Evolutionary conservation across 2,797 vertebrate species (phyloP).

Genomic region (Scomberomorus guttatus): DNA sequence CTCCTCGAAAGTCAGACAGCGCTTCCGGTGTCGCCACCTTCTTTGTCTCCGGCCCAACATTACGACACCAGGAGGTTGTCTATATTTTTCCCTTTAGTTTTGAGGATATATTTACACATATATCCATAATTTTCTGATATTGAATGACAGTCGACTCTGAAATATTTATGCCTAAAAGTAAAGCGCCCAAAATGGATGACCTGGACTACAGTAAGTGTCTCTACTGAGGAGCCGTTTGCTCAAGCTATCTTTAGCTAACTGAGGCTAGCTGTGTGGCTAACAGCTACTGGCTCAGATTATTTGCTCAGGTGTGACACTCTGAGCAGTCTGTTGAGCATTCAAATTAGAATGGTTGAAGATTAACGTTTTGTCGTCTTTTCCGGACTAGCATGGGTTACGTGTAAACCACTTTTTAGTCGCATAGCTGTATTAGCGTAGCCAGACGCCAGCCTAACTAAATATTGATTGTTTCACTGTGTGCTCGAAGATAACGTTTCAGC

Average conservation of each 20-base stretch:
- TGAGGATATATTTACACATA: slow-evolving; percentile 87
- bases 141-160: slow-evolving; percentile 91
- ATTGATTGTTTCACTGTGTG: slow-evolving; percentile 49
- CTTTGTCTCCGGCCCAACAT: slow-evolving; percentile 85
- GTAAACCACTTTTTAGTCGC: not conserved
- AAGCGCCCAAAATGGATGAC: slow-evolving; percentile 91
- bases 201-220: slow-evolving; percentile 90
- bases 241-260: slow-evolving; percentile 56
- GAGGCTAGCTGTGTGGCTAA: slow-evolving; percentile 56
- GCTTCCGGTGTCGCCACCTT: slow-evolving; percentile 83
- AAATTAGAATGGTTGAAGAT: not conserved
- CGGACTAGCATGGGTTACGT: accelerated
- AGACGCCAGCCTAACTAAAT: slow-evolving; percentile 41
- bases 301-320: slow-evolving; percentile 36
- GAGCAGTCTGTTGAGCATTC: not conserved
- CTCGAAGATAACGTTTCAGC: slow-evolving; percentile 37
- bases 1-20: slow-evolving; percentile 29
- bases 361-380: accelerated
- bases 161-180: slow-evolving; percentile 92
- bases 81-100: slow-evolving; percentile 74
- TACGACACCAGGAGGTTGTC: slow-evolving; percentile 74
- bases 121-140: slow-evolving; percentile 83
- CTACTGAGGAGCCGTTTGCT: slow-evolving; percentile 40
- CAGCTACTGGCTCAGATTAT: slow-evolving; percentile 33
- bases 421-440: slow-evolving; percentile 1